Conservation (phyloP, 2,797 vertebrate genomes). For the Oreortyx pictus region DNA sequence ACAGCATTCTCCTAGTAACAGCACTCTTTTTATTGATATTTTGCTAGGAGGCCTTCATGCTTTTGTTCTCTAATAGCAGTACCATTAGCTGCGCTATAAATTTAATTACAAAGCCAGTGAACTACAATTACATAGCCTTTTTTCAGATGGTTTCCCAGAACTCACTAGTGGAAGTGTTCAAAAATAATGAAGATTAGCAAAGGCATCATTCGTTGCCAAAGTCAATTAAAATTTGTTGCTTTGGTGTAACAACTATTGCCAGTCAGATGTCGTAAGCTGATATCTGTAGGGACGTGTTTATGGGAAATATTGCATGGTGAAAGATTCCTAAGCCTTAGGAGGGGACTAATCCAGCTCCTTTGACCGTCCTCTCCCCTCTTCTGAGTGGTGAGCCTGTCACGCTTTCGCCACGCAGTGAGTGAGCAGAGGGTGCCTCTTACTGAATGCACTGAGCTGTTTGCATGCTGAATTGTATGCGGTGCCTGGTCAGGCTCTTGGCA, state of each 20-base stretch:
- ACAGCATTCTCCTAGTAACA: background rate
- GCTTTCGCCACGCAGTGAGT: background rate
- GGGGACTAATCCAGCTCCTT: background rate
- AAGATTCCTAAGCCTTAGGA: background rate
- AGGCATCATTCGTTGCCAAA: background rate
- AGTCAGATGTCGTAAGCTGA: background rate
- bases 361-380: background rate
- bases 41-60: background rate
- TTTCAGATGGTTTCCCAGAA: constrained; percentile 13
- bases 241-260: background rate
- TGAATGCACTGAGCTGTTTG: background rate
- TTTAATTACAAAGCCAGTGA: constrained; percentile 8
- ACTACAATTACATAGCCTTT: background rate
- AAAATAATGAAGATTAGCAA: background rate
- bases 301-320: background rate
- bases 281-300: background rate
- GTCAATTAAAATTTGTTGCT: background rate
- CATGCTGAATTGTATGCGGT: background rate
- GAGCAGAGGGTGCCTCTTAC: background rate
- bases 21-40: constrained; percentile 26
- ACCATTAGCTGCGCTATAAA: constrained; percentile 17
- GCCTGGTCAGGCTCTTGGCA: background rate
- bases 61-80: background rate
- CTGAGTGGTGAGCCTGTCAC: background rate
- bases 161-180: background rate